These are phyloP conservation scores for Ametastegia equiseti DNA, from an alignment of 2,888 invertebrate species.

Conservation along the genomic window DNA sequence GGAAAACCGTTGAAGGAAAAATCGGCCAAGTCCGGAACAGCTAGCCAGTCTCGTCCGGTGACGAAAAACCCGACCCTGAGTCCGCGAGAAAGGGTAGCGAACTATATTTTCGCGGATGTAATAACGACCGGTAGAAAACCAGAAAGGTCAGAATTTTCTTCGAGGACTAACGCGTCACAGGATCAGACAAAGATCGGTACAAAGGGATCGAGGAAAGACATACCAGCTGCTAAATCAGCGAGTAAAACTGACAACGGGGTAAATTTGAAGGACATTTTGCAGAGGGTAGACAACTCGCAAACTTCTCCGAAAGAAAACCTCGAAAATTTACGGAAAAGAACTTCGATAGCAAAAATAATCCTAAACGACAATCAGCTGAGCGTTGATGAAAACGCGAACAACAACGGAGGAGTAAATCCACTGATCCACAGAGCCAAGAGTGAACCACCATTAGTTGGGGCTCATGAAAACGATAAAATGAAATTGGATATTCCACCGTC, in stretches of 20 bases:
- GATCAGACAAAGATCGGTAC: conserved; percentile 11
- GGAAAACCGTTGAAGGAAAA: not conserved
- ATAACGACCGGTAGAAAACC: conserved; percentile 12
- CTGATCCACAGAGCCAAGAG: conserved; percentile 52
- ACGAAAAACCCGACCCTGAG: not conserved
- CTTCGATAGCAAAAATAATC: conserved; percentile 70
- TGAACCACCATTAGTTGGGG: conserved; percentile 55
- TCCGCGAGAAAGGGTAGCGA: conserved; percentile 54
- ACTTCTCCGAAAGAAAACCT: conserved; percentile 68
- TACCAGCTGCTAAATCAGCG: not conserved
- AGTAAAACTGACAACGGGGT: conserved; percentile 57
- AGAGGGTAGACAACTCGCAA: conserved; percentile 65
- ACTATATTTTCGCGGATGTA: conserved; percentile 58
- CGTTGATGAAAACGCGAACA: conserved; percentile 53
- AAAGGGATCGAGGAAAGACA: conserved; percentile 48
- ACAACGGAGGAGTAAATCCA: conserved; percentile 32
- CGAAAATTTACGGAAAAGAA: conserved; percentile 70
- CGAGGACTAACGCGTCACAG: not conserved
- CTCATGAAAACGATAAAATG: conserved; percentile 54
- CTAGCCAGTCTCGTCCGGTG: not conserved
- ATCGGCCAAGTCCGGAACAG: conserved; percentile 3
- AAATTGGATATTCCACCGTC: conserved; percentile 61
- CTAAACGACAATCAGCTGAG: conserved; percentile 64
- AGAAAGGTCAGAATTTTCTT: conserved; percentile 30
- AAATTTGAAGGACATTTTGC: conserved; percentile 70